Conservation (phyloP, 2,113 vertebrate species). For the Pelmatolapia mariae region DNA sequence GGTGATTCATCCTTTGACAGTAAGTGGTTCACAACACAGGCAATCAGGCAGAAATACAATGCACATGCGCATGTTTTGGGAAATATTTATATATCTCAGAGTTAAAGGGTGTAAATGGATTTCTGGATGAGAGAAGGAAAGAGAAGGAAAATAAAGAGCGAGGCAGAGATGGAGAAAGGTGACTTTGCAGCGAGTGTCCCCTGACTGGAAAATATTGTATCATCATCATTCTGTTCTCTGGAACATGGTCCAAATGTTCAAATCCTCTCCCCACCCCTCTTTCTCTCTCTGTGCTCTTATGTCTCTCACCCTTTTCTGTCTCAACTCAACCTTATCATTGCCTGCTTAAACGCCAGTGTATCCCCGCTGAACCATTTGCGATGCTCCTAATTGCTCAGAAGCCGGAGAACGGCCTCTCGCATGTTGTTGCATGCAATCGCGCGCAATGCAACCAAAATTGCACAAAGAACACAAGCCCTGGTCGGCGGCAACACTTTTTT, state of each 20-base stretch:
- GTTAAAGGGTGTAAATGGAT: conserved; percentile 48
- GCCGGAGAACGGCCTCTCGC: conserved; percentile 31
- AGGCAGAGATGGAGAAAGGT: conserved; percentile 26
- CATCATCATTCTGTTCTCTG: conserved; percentile 53
- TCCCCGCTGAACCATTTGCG: conserved; percentile 51
- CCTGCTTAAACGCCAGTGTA: conserved; percentile 28
- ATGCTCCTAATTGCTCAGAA: conserved; percentile 61
- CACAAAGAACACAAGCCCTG: conserved; percentile 1
- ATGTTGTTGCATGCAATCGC: conserved; percentile 55
- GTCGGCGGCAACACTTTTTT: conserved; percentile 11
- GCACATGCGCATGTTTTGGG: not conserved
- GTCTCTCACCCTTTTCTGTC: conserved; percentile 4
- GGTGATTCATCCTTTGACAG: conserved; percentile 44
- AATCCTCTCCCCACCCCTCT: not conserved
- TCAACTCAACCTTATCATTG: conserved; percentile 40
- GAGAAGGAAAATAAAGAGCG: not conserved
- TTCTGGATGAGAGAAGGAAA: conserved; percentile 16
- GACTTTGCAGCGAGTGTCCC: conserved; percentile 40
- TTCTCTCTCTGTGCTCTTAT: not conserved
- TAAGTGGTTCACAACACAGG: conserved; percentile 35
- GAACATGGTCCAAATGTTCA: conserved; percentile 24
- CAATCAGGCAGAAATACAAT: conserved; percentile 24
- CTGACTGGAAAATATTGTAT: conserved; percentile 47
- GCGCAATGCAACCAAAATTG: conserved; percentile 16
- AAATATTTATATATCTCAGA: conserved; percentile 32